A percentile compares a stretch with the other conserved stretches of the same genome.
These are phyloP conservation scores for Sebastiscus tertius DNA, from an alignment of 2,797 vertebrate genomes.

Conservation along the genomic window DNA sequence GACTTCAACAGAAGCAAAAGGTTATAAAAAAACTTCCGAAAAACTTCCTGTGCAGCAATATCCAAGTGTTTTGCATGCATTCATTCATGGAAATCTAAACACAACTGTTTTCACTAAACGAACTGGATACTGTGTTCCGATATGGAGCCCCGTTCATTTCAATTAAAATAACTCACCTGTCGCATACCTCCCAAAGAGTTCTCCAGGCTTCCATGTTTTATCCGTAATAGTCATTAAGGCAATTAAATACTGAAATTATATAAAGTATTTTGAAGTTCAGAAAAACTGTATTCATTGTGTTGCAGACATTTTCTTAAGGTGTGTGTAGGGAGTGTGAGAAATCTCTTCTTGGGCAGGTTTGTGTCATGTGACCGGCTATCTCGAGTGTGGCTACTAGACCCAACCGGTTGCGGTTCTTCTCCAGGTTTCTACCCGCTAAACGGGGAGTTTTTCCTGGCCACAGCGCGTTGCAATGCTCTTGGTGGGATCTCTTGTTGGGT, in stretches of 20 bases:
- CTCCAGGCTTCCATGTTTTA: not conserved
- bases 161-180: not conserved
- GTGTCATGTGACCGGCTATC: not conserved
- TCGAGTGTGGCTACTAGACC: not conserved
- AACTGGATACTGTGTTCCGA: not conserved
- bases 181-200: accelerated
- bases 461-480: too few relatives aligned
- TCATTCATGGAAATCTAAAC: not conserved
- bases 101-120: not conserved
- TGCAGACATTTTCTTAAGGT: not conserved
- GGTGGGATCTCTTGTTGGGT: too few relatives aligned
- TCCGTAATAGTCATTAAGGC: not conserved
- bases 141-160: not conserved
- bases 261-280: not conserved
- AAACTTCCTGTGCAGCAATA: too few relatives aligned
- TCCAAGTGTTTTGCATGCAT: not conserved
- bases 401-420: too few relatives aligned
- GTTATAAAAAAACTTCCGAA: too few relatives aligned
- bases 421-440: too few relatives aligned
- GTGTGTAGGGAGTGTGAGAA: not conserved
- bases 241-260: not conserved
- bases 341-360: not conserved
- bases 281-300: not conserved
- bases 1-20: too few relatives aligned
- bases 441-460: too few relatives aligned